Percentiles rank a stretch among this genome's conserved stretches.
Conservation (phyloP, 2,888 invertebrate species). For the Galerucella nymphaeae region DNA sequence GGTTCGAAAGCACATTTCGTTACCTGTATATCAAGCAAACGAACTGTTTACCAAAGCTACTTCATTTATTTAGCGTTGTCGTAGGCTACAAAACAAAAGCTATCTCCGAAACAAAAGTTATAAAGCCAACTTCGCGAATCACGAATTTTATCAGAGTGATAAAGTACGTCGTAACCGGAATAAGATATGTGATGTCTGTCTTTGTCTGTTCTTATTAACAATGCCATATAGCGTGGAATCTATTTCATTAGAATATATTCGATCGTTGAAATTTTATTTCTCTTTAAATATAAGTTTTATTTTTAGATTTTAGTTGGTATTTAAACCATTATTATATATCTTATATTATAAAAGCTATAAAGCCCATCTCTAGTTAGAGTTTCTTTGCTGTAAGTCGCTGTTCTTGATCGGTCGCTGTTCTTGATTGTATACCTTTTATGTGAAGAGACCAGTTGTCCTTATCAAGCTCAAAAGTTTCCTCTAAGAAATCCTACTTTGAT, state of each 20-base stretch:
- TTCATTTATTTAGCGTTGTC: conserved; percentile 36
- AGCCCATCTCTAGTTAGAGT: no score
- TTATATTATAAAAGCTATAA: no score
- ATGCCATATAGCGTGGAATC: conserved; percentile 27
- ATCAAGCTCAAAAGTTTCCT: no score
- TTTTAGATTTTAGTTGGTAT: no score
- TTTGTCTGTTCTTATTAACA: conserved; percentile 33
- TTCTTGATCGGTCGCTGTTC: no score
- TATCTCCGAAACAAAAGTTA: conserved; percentile 41
- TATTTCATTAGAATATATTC: conserved; percentile 25
- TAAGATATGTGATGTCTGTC: conserved; percentile 36
- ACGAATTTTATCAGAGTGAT: conserved; percentile 39
- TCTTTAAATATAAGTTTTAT: neutral
- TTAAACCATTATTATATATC: no score
- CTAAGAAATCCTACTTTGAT: no score
- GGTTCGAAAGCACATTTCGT: no score
- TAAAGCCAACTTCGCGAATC: conserved; percentile 38
- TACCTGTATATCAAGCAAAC: conserved; percentile 34
- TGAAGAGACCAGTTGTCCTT: no score
- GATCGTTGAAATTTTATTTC: no score
- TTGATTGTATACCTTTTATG: no score
- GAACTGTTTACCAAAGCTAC: conserved; percentile 35
- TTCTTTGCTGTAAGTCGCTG: no score
- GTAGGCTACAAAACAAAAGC: conserved; percentile 37
- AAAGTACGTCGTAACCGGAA: conserved; percentile 37